phyloP scores from a whole-genome alignment of 2,113 vertebrate genomes.

The Indicator maculatus region DNA sequence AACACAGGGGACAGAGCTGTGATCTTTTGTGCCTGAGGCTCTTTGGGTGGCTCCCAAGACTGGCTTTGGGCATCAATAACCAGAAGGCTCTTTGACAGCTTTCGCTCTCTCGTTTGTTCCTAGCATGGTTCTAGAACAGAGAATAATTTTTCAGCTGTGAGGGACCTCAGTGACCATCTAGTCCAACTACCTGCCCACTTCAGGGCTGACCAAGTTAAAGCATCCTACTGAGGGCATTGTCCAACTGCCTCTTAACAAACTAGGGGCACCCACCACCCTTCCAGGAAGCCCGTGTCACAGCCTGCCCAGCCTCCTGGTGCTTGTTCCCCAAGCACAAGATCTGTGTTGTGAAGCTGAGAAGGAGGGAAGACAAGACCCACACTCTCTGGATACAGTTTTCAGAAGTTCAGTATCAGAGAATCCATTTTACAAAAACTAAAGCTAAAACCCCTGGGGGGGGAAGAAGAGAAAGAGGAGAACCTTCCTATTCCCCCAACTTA shows the following conservation, averaged over 20 bases:
- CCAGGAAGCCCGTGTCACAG: neutral
- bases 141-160: neutral
- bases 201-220: neutral
- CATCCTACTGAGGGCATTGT: neutral
- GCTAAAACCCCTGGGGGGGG: neutral
- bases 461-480: neutral
- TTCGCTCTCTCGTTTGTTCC: neutral
- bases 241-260: neutral
- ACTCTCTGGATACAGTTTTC: constrained; percentile 25
- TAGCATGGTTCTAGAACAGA: neutral
- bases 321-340: neutral
- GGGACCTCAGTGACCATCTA: neutral
- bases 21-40: neutral
- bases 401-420: constrained; percentile 50
- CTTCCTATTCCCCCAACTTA: constrained; percentile 44
- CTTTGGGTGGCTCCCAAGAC: neutral
- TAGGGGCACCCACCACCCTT: neutral
- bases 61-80: neutral
- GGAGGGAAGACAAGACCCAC: neutral
- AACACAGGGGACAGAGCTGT: neutral
- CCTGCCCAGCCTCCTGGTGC: neutral
- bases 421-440: constrained; percentile 44
- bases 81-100: neutral
- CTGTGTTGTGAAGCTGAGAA: neutral
- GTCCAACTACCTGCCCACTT: neutral